phyloP scores from a whole-genome alignment of 2,888 invertebrate species.

The Metellina segmentata region DNA sequence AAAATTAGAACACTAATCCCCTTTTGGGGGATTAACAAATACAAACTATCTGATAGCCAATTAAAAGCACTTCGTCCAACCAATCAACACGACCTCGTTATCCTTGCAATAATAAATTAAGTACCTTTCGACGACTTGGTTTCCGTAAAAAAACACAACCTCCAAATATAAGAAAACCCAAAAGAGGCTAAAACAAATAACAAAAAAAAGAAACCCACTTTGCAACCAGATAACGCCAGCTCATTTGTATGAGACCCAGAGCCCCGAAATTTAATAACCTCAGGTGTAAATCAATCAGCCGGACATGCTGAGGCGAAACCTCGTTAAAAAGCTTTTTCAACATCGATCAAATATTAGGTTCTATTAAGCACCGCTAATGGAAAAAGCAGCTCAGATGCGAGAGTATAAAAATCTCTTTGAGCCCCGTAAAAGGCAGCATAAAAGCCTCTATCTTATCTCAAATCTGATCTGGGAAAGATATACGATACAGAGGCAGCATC shows the following conservation, averaged over 20 bases:
- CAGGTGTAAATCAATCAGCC: conserved; percentile 54
- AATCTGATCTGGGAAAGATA: conserved; percentile 21
- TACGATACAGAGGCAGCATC: conserved; percentile 34
- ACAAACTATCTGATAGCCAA: neutral
- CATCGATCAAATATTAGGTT: neutral
- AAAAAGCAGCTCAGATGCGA: neutral
- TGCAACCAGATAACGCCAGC: neutral
- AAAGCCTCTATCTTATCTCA: neutral
- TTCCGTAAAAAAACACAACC: too few relatives aligned
- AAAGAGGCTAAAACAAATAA: too few relatives aligned
- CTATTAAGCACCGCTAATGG: neutral
- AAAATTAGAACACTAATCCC: neutral
- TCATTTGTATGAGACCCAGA: neutral
- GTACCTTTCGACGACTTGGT: neutral
- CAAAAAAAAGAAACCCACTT: neutral
- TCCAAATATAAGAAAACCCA: too few relatives aligned
- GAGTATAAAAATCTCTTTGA: neutral
- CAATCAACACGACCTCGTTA: neutral
- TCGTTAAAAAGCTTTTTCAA: conserved; percentile 21
- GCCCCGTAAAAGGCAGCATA: neutral
- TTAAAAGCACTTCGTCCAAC: neutral
- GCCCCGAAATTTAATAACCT: conserved; percentile 43
- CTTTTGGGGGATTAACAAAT: neutral
- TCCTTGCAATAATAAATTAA: neutral
- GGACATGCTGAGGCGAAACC: neutral